These are phyloP conservation scores for Mythimna impura DNA, from an alignment of 2,888 invertebrate genomes.

Conservation along the genomic window DNA sequence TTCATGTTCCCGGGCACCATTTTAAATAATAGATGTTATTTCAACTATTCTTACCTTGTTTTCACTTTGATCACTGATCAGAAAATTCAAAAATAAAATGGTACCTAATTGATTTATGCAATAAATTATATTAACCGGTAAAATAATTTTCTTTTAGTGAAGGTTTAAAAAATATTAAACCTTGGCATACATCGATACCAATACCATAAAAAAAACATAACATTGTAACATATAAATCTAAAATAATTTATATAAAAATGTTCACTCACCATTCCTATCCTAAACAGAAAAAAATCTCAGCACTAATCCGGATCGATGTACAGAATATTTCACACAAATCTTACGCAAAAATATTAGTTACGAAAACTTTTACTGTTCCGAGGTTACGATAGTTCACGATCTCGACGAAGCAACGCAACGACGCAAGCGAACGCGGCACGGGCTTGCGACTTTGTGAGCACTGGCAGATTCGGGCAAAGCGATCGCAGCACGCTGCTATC, in stretches of 20 bases:
- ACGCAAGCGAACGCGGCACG: constrained; percentile 53
- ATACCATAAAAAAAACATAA: background rate
- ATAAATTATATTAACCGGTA: background rate
- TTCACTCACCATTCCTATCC: constrained; percentile 36
- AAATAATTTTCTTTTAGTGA: background rate
- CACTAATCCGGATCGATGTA: constrained; percentile 30
- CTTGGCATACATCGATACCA: background rate
- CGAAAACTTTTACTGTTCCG: constrained; percentile 44
- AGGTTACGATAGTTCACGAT: constrained; percentile 38
- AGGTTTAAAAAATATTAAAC: background rate
- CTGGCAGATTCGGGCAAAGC: constrained; percentile 20
- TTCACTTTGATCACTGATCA: background rate
- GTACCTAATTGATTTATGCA: background rate
- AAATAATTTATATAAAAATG: constrained; percentile 6
- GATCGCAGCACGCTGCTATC: constrained; percentile 46
- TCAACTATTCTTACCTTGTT: background rate
- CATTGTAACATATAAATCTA: background rate
- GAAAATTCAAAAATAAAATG: background rate
- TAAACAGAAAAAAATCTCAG: constrained; percentile 11
- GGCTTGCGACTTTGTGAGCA: constrained; percentile 58
- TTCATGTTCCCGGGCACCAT: too few relatives aligned
- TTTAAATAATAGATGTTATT: too few relatives aligned
- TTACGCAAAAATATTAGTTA: constrained; percentile 26
- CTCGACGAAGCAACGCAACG: constrained; percentile 24
- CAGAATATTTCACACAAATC: constrained; percentile 39